A percentile compares a stretch with the other conserved stretches of the same genome.
Evolutionary conservation across 2,888 invertebrate species (phyloP).

Genomic region (Trileptium ribeirensis): DNA sequence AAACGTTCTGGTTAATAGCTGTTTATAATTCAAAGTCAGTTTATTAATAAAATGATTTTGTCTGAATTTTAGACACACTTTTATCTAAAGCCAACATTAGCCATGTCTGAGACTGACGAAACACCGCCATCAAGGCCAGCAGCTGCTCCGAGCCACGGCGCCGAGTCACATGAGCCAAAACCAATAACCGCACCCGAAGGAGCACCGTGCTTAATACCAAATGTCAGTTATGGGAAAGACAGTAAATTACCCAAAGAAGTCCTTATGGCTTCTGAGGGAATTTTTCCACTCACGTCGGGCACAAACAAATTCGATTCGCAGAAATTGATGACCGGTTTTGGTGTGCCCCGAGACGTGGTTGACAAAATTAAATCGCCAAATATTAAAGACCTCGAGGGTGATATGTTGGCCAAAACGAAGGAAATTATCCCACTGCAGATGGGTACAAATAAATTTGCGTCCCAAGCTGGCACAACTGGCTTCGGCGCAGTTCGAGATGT

Average conservation of each 20-base stretch:
- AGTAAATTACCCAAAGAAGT: conserved; percentile 4
- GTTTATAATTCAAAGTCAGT: no score
- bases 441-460: conserved; percentile 51
- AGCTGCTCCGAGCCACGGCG: background rate
- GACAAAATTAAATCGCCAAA: conserved; percentile 48
- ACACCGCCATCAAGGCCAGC: no score
- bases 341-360: conserved; percentile 49
- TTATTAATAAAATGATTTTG: no score
- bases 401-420: conserved; percentile 47
- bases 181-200: background rate
- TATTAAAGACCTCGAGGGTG: conserved; percentile 46
- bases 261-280: conserved; percentile 10
- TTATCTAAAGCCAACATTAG: no score
- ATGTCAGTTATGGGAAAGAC: background rate
- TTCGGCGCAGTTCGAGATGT: conserved; percentile 48
- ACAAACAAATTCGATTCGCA: conserved; percentile 51
- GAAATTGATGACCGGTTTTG: conserved; percentile 48
- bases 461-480: conserved; percentile 49
- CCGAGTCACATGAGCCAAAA: background rate
- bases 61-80: no score
- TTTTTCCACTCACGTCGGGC: conserved; percentile 45
- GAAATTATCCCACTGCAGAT: conserved; percentile 48
- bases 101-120: no score
- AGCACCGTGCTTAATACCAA: background rate
- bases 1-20: no score